Evolutionary conservation across 2,888 invertebrate genomes (phyloP).

Genomic region (Ypsolopha sequella): DNA sequence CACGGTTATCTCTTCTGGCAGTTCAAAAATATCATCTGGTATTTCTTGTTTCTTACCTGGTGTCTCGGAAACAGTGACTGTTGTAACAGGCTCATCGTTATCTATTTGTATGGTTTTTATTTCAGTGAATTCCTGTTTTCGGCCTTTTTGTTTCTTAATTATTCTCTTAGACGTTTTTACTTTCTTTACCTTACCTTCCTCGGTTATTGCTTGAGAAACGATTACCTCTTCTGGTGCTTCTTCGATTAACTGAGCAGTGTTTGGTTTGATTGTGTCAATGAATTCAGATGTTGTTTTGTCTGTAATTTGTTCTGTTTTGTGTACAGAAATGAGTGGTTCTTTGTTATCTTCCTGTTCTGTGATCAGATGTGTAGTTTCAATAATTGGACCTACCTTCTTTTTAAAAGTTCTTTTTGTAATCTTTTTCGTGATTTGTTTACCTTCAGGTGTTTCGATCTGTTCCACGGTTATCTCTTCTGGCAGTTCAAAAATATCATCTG

Average conservation of each 20-base stretch:
- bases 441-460: no score
- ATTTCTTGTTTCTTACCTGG: no score
- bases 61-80: neutral
- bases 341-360: conserved; percentile 12
- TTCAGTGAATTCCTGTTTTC: conserved; percentile 19
- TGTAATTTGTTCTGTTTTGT: conserved; percentile 14
- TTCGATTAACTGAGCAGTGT: neutral
- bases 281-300: conserved; percentile 14
- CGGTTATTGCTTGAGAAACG: conserved; percentile 25
- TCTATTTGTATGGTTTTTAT: conserved; percentile 24
- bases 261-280: conserved; percentile 1
- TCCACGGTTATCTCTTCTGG: no score
- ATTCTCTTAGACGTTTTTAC: conserved; percentile 14
- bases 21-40: no score
- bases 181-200: conserved; percentile 19
- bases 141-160: conserved; percentile 15
- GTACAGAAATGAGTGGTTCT: conserved; percentile 31
- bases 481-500: no score
- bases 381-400: conserved; percentile 33
- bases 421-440: conserved; percentile 20
- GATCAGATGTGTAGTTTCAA: conserved; percentile 14
- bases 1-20: no score
- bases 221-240: conserved; percentile 34
- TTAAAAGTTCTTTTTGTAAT: conserved; percentile 32
- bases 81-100: neutral